phyloP scores from a whole-genome alignment of 2,797 vertebrate genomes.

The Dromococcyx pavoninus region DNA sequence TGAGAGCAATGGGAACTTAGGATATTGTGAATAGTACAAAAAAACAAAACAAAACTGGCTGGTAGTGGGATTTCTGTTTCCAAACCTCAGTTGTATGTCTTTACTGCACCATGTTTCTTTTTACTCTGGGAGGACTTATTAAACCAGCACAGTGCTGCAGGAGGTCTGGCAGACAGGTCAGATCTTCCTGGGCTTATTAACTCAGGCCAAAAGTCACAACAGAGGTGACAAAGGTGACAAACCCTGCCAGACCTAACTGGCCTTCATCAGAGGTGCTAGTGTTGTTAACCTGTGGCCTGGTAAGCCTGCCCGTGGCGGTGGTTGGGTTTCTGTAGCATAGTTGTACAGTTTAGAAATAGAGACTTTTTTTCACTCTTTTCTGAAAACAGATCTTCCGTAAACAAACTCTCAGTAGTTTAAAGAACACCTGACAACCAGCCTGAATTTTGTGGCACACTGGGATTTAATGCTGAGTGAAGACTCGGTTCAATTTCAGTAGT shows the following conservation, averaged over 20 bases:
- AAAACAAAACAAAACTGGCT: background rate
- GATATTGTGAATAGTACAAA: background rate
- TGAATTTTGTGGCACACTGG: background rate
- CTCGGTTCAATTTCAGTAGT: background rate
- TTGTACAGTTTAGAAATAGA: background rate
- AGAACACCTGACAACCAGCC: background rate
- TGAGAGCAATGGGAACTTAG: background rate
- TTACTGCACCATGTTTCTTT: background rate
- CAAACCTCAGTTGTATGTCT: background rate
- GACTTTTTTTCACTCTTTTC: background rate
- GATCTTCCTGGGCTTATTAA: background rate
- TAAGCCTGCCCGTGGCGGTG: background rate
- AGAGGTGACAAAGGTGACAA: background rate
- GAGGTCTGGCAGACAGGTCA: background rate
- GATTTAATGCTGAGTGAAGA: background rate
- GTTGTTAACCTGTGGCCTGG: accelerated
- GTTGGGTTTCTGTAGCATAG: background rate
- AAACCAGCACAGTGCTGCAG: background rate
- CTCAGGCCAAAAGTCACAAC: background rate
- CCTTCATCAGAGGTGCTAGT: background rate
- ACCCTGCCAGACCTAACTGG: background rate
- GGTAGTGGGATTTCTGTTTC: background rate
- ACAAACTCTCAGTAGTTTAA: background rate
- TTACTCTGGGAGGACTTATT: background rate
- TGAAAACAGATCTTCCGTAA: conserved; percentile 22